Conservation (phyloP, 2,888 invertebrate genomes). For the Physocephala rufipes region DNA sequence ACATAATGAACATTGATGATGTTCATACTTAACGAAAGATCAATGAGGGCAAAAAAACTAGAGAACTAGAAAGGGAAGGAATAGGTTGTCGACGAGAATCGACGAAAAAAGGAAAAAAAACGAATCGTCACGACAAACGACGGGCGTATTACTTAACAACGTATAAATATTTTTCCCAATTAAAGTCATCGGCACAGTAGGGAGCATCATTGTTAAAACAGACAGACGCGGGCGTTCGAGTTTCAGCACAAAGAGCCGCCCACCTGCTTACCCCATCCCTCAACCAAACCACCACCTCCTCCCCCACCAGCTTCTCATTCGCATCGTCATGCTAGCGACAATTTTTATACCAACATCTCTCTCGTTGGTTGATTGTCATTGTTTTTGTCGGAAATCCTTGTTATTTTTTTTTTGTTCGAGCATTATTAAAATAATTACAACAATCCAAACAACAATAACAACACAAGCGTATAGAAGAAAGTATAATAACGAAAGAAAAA, state of each 20-base stretch:
- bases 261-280: too few species aligned
- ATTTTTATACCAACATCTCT: background rate
- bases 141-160: conserved; percentile 48
- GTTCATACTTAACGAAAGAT: too few species aligned
- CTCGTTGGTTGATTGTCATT: conserved; percentile 1
- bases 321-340: background rate
- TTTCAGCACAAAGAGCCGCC: conserved; percentile 20
- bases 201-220: conserved; percentile 39
- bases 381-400: conserved; percentile 37
- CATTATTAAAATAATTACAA: conserved; percentile 61
- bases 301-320: background rate
- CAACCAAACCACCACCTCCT: conserved; percentile 31
- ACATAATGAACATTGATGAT: conserved; percentile 4
- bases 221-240: conserved; percentile 29
- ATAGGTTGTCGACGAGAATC: background rate
- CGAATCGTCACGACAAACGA: conserved; percentile 15
- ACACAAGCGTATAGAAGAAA: conserved; percentile 37
- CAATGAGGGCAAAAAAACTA: background rate
- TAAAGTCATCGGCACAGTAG: conserved; percentile 62
- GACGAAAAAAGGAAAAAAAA: background rate
- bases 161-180: conserved; percentile 66
- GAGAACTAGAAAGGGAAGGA: background rate
- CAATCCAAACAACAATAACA: conserved; percentile 47
- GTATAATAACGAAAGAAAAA: conserved; percentile 31
- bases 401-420: conserved; percentile 33